Evolutionary conservation across 2,113 vertebrate genomes (phyloP), one percentile per base, ranked within the genome.

Genomic region (Colaptes auratus): DNA sequence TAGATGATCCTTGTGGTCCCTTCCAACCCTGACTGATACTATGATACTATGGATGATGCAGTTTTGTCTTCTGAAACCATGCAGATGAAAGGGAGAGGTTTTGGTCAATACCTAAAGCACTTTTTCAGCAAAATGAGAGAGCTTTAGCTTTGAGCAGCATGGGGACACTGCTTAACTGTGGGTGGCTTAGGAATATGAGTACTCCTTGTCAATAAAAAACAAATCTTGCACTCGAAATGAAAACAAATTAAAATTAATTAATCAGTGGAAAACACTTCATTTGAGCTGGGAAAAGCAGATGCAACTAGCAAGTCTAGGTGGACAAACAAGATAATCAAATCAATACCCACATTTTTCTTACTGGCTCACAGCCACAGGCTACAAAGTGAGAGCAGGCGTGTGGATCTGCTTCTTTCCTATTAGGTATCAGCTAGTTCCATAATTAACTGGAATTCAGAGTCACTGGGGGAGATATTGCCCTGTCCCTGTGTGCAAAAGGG

Each of bases 291-390:
- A 70, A 86, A 92, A 92, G 91, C 73, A 93, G 86, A 79, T 88
- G 92, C 92, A 97, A 86, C 87, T 78, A 90, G 92, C 71, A 96
- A 89, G 95, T 95, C 95, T 94, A 94, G 96, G 93, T 86, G 50
- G 91, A 94, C 95, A 96, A 93, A 96, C 92, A 95, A 94, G 92
- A 96, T 91, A 94, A 97, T 93, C 83, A 92, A 92, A 92, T 97
- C 97, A 96, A 95, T 96, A 97, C 60, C 27, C 93, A 44, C 48
- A 70, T 72, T 95, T 92, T 92, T 79, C 86, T 66, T 80, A 78
- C 94, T 93, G 96, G 90, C 91, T 64, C 12, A 1, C 83, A 94
- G 90, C 96, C 90, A 96, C 73, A 88, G 88, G 93, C 90, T 93
- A 88, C 78, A 72, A 75, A 89, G 78, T 67, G 86, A 83, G 75